phyloP scores from a whole-genome alignment of 2,113 vertebrate species.

The Meleagris gallopavo region DNA sequence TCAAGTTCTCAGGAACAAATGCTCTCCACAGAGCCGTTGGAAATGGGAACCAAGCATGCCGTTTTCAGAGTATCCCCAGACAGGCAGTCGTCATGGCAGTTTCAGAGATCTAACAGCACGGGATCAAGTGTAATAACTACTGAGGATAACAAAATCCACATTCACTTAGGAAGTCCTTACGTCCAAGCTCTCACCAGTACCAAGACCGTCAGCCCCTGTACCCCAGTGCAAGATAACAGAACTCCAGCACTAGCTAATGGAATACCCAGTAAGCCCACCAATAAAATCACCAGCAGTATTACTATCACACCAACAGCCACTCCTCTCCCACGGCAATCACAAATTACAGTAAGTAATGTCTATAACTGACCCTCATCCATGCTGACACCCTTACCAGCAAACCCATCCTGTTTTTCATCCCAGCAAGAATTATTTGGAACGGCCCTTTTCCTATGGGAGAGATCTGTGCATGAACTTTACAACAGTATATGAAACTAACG shows the following conservation, averaged over 20 bases:
- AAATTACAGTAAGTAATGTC: conserved; percentile 99
- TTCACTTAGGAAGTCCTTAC: conserved; percentile 94
- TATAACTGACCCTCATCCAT: conserved; percentile 86
- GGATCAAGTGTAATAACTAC: conserved; percentile 95
- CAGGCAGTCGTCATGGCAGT: conserved; percentile 89
- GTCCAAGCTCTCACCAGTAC: conserved; percentile 86
- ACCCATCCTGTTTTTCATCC: conserved; percentile 71
- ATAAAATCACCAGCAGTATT: conserved; percentile 98
- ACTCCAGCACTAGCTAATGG: conserved; percentile 87
- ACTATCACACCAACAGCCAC: conserved; percentile 94
- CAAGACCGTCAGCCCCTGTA: conserved; percentile 81
- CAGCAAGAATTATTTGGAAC: conserved; percentile 74
- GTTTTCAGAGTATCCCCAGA: conserved; percentile 93
- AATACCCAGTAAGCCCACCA: conserved; percentile 84
- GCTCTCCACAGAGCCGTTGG: conserved; percentile 83
- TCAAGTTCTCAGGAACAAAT: conserved; percentile 84
- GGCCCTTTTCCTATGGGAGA: conserved; percentile 76
- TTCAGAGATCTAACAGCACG: conserved; percentile 93
- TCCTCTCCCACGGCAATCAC: conserved; percentile 92
- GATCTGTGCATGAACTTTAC: conserved; percentile 86
- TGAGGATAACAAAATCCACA: conserved; percentile 99
- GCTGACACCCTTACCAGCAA: conserved; percentile 77
- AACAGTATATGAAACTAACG: conserved; percentile 76
- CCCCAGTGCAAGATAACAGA: conserved; percentile 85
- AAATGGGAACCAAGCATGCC: conserved; percentile 86